Evolutionary conservation across 2,113 vertebrate genomes (phyloP).

Genomic region (Atlantisia rogersi): DNA sequence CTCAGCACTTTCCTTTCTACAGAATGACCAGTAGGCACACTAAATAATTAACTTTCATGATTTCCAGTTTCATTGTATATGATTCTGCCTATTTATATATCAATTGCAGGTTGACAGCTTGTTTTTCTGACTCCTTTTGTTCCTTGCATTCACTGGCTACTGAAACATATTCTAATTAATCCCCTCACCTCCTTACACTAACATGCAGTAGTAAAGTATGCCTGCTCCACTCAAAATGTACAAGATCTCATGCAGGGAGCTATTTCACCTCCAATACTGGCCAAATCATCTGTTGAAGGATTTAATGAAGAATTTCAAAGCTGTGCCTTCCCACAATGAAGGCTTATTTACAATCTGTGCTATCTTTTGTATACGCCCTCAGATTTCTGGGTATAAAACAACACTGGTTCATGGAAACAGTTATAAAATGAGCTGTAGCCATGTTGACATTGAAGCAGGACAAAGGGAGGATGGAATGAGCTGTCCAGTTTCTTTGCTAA

Average conservation of each 20-base stretch:
- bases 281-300: conserved; percentile 51
- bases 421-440: background rate
- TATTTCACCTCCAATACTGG: conserved; percentile 23
- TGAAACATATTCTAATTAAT: background rate
- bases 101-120: background rate
- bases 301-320: conserved; percentile 72
- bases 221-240: conserved; percentile 10
- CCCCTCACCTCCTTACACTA: background rate
- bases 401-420: background rate
- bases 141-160: background rate
- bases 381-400: background rate
- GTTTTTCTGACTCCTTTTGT: conserved; percentile 21
- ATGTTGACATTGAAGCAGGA: background rate
- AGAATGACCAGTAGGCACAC: background rate
- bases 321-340: conserved; percentile 51
- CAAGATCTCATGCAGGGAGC: conserved; percentile 16
- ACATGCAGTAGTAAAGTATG: background rate
- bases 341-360: conserved; percentile 45
- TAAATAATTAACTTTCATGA: conserved; percentile 30
- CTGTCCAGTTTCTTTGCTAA: background rate
- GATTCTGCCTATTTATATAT: background rate
- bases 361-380: conserved; percentile 4
- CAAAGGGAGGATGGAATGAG: background rate
- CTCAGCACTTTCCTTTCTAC: conserved; percentile 11
- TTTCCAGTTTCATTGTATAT: conserved; percentile 15